phyloP scores from a whole-genome alignment of 2,888 invertebrate species.

The Apoderus coryli region DNA sequence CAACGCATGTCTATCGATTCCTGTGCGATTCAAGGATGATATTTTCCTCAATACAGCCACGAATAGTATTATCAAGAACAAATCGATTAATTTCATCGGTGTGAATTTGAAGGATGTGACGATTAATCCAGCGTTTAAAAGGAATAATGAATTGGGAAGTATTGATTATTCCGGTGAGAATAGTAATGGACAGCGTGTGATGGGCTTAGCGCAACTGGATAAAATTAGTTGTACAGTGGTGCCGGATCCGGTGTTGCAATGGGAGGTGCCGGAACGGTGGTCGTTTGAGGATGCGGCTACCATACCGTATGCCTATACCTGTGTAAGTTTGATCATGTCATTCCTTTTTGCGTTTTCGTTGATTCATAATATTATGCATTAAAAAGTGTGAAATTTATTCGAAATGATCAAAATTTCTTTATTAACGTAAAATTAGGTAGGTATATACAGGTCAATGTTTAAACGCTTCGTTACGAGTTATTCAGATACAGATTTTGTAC shows the following conservation, averaged over 20 bases:
- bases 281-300: slow-evolving; percentile 60
- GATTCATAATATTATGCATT: no score
- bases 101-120: slow-evolving; percentile 29
- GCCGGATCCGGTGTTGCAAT: slow-evolving; percentile 35
- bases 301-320: slow-evolving; percentile 65
- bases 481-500: no score
- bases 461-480: no score
- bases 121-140: slow-evolving; percentile 19
- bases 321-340: slow-evolving; percentile 33
- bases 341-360: no score
- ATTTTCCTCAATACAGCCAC: slow-evolving; percentile 15
- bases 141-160: slow-evolving; percentile 26
- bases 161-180: slow-evolving; percentile 28
- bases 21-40: slow-evolving; percentile 24
- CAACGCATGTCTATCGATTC: slow-evolving; percentile 23
- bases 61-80: slow-evolving; percentile 20
- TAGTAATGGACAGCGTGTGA: slow-evolving; percentile 42
- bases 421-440: no score
- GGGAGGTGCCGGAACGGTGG: slow-evolving; percentile 61
- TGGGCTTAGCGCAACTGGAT: slow-evolving; percentile 45
- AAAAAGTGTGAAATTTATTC: no score
- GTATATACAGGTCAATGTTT: no score
- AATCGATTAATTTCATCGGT: slow-evolving; percentile 25
- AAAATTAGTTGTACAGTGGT: slow-evolving; percentile 24
- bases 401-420: no score